A percentile compares a stretch with the other conserved stretches of the same genome.
Evolutionary conservation across 2,888 invertebrate species (phyloP).

Genomic region (Coleophora flavipennella): DNA sequence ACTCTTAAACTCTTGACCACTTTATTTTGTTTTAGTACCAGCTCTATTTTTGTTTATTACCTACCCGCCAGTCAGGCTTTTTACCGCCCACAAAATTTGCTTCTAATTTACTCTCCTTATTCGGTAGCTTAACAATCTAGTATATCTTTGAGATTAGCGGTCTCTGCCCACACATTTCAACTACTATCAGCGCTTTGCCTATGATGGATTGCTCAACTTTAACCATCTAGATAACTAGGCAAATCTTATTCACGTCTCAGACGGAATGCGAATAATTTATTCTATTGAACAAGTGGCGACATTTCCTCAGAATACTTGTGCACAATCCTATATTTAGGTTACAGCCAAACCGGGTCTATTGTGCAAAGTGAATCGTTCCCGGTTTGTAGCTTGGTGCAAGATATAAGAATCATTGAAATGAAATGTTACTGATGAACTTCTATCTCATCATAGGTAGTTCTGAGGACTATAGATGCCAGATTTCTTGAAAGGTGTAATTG

Average conservation of each 20-base stretch:
- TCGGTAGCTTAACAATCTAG: no score
- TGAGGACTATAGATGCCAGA: no score
- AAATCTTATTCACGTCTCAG: conserved; percentile 3
- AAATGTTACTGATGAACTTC: no score
- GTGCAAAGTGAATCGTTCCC: conserved; percentile 63
- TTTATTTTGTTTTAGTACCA: no score
- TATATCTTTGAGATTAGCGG: no score
- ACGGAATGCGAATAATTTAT: conserved; percentile 33
- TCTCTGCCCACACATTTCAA: no score
- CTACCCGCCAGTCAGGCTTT: neutral
- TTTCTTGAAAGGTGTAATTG: no score
- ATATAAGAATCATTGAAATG: conserved; percentile 17
- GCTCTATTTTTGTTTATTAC: neutral
- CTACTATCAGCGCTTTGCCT: no score
- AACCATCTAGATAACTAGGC: neutral
- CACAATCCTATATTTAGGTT: conserved; percentile 67
- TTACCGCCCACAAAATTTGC: neutral
- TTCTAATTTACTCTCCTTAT: no score
- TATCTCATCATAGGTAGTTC: no score
- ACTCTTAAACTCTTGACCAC: neutral
- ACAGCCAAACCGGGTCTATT: conserved; percentile 62
- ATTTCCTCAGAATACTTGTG: conserved; percentile 41
- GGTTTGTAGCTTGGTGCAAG: conserved; percentile 33
- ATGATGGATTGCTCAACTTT: no score
- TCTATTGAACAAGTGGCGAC: conserved; percentile 42